Base-by-base conservation (phyloP, 1,140 invertebrate genomes). In the Leptinotarsa undecemlineata region DNA sequence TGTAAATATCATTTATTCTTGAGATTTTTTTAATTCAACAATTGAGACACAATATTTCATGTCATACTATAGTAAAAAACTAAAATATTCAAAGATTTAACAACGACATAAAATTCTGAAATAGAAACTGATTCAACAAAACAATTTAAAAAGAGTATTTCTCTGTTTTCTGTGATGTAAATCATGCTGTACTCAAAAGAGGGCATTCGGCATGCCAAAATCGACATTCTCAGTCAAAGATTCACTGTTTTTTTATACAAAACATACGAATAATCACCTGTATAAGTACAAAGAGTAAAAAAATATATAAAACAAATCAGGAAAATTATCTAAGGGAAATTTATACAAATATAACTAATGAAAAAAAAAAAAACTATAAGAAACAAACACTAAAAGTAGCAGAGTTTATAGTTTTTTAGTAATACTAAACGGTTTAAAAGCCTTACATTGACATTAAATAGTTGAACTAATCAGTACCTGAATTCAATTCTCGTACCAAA, bases 401-500 rank as follows among this genome's bases (percentile, higher is more conserved):
- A 42, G n/a, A 42, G 33, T 68, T 42, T 19, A 68, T 19, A 68
- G 42, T 23, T 42, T 26, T 33, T 47, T 17, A 42, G 23, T 42
- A 68, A 68, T 68, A 68, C 51, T 57, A 57, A 57, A 57, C 51
- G 51, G 51, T 57, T 51, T 48, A 20, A 69, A 69, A 64, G 63
- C 63, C 63, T 64, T 64, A 64, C 63, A 57, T 57, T 19, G 20
- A 64, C 19, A 57, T 4, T 4, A 70, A 21, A 60, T 70, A 42
- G 17, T 71, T 33, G 20, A 79, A 80, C 75, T 76, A 79, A 75
- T 84, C 76, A 84, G 82, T 88, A 94, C 92, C 95, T 89, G 95
- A 96, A 87, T 98, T 97, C 33, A 98, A 90, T 89, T 98, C 96
- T 86, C 95, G 90, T 71, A 98, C 96, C 77, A 98, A 90, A 57